Evolutionary conservation across 2,797 vertebrate species (phyloP), one percentile per base, ranked within the genome.

Genomic region (Glyptemys insculpta): DNA sequence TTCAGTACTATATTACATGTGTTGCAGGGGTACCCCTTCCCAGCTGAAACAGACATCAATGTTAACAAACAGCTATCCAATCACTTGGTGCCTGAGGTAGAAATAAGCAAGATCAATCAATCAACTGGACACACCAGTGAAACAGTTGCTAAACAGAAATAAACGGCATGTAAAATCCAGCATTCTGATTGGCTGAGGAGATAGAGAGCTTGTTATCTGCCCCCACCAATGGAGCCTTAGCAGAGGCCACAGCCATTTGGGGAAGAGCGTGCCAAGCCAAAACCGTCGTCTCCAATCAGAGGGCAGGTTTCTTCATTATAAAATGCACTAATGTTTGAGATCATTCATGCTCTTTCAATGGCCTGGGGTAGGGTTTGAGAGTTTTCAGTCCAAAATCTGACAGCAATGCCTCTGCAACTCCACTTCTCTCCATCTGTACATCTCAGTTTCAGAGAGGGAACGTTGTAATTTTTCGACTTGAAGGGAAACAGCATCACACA

Each of bases 1-100:
- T 99, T 99, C 78, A 99, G 98, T 83, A 99, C 99, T 88, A 99
- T 99, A 96, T 99, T 99, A 97, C 99, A 99, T 54, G 99, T 97
- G 93, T 98, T 98, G 98, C 99, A 99, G 9, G 99, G 98, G 96
- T 99, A 99, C 78, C 99, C 99, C 96, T 99, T 99, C 89, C 98
- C 98, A 49, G 99, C 99, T 99, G 98, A 97, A 98, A 98, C 92
- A 98, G 96, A 98, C 57, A 96, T 29, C 94, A 98, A 59, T 89
- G 86, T 96, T 96, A 97, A 96, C 91, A 94, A 78, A 88, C n/a
- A 91, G 94, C 93, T 79, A 96, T 54, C 79, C 86, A 95, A 18
- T 84, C 93, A 91, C 62, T 62, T 41, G 2, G 8, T 50, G 87
- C 82, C 85, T 37, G 76, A 94, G 44, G 50, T 85, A 95, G 83